Evolutionary conservation across 2,113 vertebrate genomes (phyloP).

Genomic region (Odocoileus hemionus): DNA sequence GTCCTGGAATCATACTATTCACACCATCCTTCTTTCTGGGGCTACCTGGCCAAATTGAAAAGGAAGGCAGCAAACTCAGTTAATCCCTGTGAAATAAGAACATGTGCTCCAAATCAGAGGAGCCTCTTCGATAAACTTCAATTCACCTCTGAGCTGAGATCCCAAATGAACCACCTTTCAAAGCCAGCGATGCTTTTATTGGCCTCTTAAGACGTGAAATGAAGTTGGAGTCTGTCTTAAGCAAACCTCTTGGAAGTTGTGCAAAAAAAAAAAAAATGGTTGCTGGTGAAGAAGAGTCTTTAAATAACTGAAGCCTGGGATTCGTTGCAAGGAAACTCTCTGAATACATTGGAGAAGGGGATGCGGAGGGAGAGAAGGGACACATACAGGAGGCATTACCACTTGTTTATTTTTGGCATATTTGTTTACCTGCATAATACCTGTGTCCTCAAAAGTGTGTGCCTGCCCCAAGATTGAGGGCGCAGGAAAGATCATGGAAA

Average conservation of each 20-base stretch:
- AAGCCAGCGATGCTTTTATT: constrained; percentile 49
- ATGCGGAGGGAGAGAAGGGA: neutral
- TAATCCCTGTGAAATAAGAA: constrained; percentile 44
- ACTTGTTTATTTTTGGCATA: neutral
- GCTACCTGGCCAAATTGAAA: constrained; percentile 27
- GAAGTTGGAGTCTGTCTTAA: constrained; percentile 59
- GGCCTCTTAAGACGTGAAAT: constrained; percentile 17
- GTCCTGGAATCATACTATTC: constrained; percentile 1
- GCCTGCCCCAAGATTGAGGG: neutral
- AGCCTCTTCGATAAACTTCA: constrained; percentile 47
- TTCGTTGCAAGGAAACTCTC: neutral
- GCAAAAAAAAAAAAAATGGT: constrained; percentile 1
- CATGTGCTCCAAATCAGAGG: constrained; percentile 40
- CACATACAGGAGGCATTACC: neutral
- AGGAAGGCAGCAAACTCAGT: constrained; percentile 22
- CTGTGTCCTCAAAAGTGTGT: neutral
- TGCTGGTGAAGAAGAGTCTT: constrained; percentile 50
- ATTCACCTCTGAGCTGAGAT: constrained; percentile 47
- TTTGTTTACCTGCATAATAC: constrained; percentile 18
- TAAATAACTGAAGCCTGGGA: constrained; percentile 53
- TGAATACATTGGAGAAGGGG: neutral
- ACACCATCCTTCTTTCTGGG: neutral
- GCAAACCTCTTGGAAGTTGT: constrained; percentile 44
- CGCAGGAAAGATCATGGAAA: neutral
- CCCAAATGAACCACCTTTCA: constrained; percentile 51